phyloP scores from a whole-genome alignment of 2,888 invertebrate genomes.

The Frankliniella intonsa region DNA sequence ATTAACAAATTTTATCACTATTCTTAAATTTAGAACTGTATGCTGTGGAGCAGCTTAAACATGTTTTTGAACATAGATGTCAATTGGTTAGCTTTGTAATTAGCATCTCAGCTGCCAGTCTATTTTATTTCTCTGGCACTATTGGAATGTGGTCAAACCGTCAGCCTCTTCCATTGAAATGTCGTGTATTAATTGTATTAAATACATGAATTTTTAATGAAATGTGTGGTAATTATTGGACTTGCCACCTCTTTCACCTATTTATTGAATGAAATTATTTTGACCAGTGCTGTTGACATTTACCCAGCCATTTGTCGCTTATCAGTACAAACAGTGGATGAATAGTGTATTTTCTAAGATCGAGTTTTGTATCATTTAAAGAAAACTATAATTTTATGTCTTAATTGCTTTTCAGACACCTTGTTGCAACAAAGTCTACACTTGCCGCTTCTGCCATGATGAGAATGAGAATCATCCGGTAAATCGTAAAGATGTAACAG shows the following conservation, averaged over 20 bases:
- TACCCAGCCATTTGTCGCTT: background rate
- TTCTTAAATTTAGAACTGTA: background rate
- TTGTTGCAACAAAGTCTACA: slow-evolving; percentile 82
- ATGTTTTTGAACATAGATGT: background rate
- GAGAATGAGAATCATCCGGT: slow-evolving; percentile 79
- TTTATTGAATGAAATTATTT: background rate
- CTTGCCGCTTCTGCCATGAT: slow-evolving; percentile 86
- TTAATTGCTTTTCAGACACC: slow-evolving; percentile 63
- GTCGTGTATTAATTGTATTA: no score
- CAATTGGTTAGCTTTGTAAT: background rate
- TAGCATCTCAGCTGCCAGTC: background rate
- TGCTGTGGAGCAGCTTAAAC: background rate
- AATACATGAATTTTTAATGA: no score
- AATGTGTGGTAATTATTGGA: background rate
- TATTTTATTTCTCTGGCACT: background rate
- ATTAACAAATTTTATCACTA: background rate
- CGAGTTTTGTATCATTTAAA: background rate
- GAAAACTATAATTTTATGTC: background rate
- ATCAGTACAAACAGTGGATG: background rate
- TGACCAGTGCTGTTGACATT: background rate
- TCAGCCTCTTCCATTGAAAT: no score
- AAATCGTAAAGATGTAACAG: slow-evolving; percentile 75
- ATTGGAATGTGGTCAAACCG: no score
- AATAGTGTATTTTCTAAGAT: background rate
- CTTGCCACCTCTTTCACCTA: background rate